Base-by-base conservation (phyloP, 2,797 vertebrate genomes). In the Lagocephalus sceleratus region DNA sequence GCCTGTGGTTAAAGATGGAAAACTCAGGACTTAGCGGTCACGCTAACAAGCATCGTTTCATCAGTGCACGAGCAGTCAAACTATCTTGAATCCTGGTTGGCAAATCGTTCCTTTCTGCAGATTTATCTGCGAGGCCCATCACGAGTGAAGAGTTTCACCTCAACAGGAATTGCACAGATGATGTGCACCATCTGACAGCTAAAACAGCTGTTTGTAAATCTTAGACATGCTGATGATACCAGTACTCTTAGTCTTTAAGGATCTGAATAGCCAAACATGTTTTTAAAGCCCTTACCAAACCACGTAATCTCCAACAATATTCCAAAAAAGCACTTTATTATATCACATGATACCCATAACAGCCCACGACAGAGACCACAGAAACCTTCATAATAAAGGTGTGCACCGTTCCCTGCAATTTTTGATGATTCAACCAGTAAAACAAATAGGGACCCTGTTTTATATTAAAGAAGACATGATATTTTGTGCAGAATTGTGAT, bases 1-100 rank as follows among this genome's bases (percentile, higher is more conserved):
- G 72, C 14, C 71, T 83, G 81, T 62, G 87, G 85, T 84, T 66
- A 65, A 66, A 62, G 55, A 84, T 70, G 73, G 83, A 89, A 88
- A 88, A 83, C 81, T 80, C 73, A 79, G 71, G 80, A 84, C 81
- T 82, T 80, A 72, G 84, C 43, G 79, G 79, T 82, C 66, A 47
- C 69, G 51, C 85, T 86, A 88, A 88, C 85, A 71, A 87, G 83
- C 85, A 78, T 85, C 85, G 81, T 85, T 66, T 87, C 81, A 87
- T 87, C 82, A 88, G 75, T 78, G 79, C 25, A 60, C 39, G 59
- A 85, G 85, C 83, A 73, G 81, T 76, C 74, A 87, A 76, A 81
- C 68, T 68, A 75, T 80, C 69, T 63, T 60, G 62, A 77, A 76
- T 74, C 81, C 85, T 85, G 75, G 85, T 85, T 82, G 78, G 70